A percentile compares a stretch with the other conserved stretches of the same genome.
Evolutionary conservation across 2,888 invertebrate species (phyloP).

Genomic region (Hirtodrosophila histrioides): DNA sequence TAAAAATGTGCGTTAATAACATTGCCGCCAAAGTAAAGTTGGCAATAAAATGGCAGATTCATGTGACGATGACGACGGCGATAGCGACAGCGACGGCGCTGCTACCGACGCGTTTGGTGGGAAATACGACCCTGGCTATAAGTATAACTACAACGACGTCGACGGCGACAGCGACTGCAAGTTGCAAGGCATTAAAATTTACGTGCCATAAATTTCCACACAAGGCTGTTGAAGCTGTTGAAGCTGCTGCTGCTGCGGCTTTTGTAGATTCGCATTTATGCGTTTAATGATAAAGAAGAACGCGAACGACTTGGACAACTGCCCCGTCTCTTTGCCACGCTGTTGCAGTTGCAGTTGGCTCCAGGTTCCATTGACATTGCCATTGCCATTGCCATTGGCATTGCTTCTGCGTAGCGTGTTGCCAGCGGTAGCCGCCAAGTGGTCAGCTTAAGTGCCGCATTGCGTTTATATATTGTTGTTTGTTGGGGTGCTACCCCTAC

Average conservation of each 20-base stretch:
- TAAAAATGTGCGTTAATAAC: constrained; percentile 81
- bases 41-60: constrained; percentile 81
- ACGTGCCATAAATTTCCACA: constrained; percentile 79
- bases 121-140: constrained; percentile 59
- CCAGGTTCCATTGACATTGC: too few relatives aligned
- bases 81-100: constrained; percentile 52
- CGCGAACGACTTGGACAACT: constrained; percentile 36
- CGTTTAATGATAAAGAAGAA: constrained; percentile 77
- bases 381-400: not conserved
- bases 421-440: constrained; percentile 67
- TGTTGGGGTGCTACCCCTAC: constrained; percentile 57
- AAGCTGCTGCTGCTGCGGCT: constrained; percentile 31
- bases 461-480: constrained; percentile 51
- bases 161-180: constrained; percentile 40
- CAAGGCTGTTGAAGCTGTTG: constrained; percentile 55
- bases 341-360: not conserved
- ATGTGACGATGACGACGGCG: constrained; percentile 64
- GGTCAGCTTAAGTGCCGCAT: constrained; percentile 71
- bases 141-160: constrained; percentile 24
- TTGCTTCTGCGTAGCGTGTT: constrained; percentile 64
- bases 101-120: constrained; percentile 66
- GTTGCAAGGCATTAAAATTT: constrained; percentile 74
- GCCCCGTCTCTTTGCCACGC: constrained; percentile 5
- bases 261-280: constrained; percentile 78
- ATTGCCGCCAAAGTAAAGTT: constrained; percentile 79